A percentile compares a stretch with the other conserved stretches of the same genome.
phyloP scores from a whole-genome alignment of 2,113 vertebrate genomes.

The Brevimyrus niger region DNA sequence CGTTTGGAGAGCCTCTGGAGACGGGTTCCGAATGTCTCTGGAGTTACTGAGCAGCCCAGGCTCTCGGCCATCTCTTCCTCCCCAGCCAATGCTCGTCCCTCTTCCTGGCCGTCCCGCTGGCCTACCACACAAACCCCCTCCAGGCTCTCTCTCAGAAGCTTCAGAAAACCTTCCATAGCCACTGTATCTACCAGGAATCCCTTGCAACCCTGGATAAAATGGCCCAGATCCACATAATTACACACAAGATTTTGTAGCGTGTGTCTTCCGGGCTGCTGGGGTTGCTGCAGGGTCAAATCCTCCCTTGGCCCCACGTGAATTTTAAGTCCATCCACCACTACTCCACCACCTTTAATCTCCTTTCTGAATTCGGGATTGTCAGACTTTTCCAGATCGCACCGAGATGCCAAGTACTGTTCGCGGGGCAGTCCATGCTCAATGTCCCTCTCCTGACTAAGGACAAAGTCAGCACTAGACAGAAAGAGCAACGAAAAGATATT shows the following conservation, averaged over 20 bases:
- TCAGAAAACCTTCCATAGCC: slow-evolving; percentile 74
- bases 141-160: slow-evolving; percentile 73
- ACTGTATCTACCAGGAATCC: slow-evolving; percentile 77
- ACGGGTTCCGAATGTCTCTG: slow-evolving; percentile 65
- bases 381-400: neutral
- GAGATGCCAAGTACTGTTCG: neutral
- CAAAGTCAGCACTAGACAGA: slow-evolving; percentile 75
- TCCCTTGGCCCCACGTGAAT: neutral
- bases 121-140: slow-evolving; percentile 73
- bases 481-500: slow-evolving; percentile 96
- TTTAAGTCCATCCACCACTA: neutral
- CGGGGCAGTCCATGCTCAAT: neutral
- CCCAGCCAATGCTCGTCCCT: slow-evolving; percentile 34
- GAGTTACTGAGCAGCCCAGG: slow-evolving; percentile 63
- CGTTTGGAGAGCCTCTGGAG: slow-evolving; percentile 78
- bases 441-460: slow-evolving; percentile 36
- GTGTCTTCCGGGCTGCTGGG: neutral
- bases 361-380: neutral
- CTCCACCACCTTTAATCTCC: neutral
- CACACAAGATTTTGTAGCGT: neutral
- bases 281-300: slow-evolving; percentile 19
- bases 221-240: slow-evolving; percentile 65
- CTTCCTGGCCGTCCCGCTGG: slow-evolving; percentile 52
- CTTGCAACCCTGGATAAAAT: slow-evolving; percentile 58
- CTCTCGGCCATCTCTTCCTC: slow-evolving; percentile 60